A percentile compares a stretch with the other conserved stretches of the same genome.
These are phyloP conservation scores for Melinaea menophilus DNA, from an alignment of 2,888 invertebrate species.

Conservation along the genomic window DNA sequence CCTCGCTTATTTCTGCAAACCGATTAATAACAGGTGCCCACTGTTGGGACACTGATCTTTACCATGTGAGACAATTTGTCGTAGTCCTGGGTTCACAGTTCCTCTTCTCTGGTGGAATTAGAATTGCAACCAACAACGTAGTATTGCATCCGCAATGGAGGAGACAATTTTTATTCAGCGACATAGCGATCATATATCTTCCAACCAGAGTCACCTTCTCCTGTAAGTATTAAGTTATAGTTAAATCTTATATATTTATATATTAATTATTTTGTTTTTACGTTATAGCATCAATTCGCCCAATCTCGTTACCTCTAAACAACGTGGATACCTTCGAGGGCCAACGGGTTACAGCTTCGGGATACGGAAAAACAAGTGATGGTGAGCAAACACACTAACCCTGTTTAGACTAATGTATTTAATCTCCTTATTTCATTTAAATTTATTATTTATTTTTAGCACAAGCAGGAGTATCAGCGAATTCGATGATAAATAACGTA, in stretches of 20 bases:
- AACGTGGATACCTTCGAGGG: slow-evolving; percentile 45
- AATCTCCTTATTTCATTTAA: neutral
- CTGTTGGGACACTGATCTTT: slow-evolving; percentile 51
- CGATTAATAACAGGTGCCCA: slow-evolving; percentile 57
- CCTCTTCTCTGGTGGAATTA: slow-evolving; percentile 49
- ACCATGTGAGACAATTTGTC: slow-evolving; percentile 44
- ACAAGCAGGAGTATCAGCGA: slow-evolving; percentile 31
- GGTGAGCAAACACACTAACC: slow-evolving; percentile 39
- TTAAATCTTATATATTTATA: neutral
- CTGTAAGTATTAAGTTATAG: slow-evolving; percentile 31
- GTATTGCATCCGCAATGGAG: slow-evolving; percentile 48
- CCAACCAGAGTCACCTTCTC: slow-evolving; percentile 38
- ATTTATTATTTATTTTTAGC: slow-evolving; percentile 7
- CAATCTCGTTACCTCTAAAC: slow-evolving; percentile 41
- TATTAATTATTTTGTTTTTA: neutral
- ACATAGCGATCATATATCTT: slow-evolving; percentile 51
- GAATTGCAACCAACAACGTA: slow-evolving; percentile 44
- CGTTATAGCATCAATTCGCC: slow-evolving; percentile 44
- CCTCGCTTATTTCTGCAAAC: slow-evolving; percentile 42
- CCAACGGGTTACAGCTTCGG: slow-evolving; percentile 46
- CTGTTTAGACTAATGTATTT: neutral
- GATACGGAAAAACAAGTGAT: slow-evolving; percentile 54
- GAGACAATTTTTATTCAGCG: slow-evolving; percentile 40
- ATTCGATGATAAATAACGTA: slow-evolving; percentile 35
- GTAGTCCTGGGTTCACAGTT: slow-evolving; percentile 50